phyloP scores from a whole-genome alignment of 2,888 invertebrate species.

The Bombylius discolor region DNA sequence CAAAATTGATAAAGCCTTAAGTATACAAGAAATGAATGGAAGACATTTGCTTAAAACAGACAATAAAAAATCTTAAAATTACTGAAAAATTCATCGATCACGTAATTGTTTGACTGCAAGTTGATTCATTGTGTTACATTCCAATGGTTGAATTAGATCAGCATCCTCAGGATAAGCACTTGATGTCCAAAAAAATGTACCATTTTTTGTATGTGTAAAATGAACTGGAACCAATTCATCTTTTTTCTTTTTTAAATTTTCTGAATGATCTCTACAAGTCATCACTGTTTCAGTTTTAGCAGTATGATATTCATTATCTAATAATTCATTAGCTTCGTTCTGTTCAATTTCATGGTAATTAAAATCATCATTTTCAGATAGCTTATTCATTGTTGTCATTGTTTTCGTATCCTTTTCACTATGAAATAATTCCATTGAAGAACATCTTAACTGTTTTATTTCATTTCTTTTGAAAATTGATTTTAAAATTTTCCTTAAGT shows the following conservation, averaged over 20 bases:
- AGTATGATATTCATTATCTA: neutral
- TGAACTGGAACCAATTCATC: conserved; percentile 48
- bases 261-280: no score
- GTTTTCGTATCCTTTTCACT: neutral
- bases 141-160: conserved; percentile 28
- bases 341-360: conserved; percentile 53
- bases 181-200: conserved; percentile 76
- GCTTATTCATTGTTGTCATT: conserved; percentile 25
- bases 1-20: neutral
- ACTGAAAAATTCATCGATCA: neutral
- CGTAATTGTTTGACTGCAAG: conserved; percentile 19
- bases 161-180: conserved; percentile 31
- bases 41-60: no score
- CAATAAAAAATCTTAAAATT: no score
- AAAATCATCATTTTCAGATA: conserved; percentile 29
- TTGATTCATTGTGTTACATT: conserved; percentile 31
- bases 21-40: neutral
- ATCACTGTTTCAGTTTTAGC: no score
- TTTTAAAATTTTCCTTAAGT: neutral
- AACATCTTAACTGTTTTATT: conserved; percentile 55
- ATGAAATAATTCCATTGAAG: conserved; percentile 42
- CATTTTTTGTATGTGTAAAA: conserved; percentile 66
- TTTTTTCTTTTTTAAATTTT: neutral
- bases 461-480: conserved; percentile 33
- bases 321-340: conserved; percentile 63